Evolutionary conservation across 2,888 invertebrate genomes (phyloP).

Genomic region (Actias luna): DNA sequence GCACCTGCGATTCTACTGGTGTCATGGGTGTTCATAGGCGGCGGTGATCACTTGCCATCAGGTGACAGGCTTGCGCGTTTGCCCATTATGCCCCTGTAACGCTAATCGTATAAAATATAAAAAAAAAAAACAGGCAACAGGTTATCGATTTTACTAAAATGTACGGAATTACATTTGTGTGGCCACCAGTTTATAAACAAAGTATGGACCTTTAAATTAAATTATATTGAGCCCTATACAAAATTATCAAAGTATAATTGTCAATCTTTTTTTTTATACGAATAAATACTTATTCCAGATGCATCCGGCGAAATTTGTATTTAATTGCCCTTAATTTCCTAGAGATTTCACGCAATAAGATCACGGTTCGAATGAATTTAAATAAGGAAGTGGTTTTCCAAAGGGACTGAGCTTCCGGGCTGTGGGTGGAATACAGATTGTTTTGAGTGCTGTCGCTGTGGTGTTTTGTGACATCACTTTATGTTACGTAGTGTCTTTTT

Average conservation of each 20-base stretch:
- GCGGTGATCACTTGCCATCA: too few species aligned
- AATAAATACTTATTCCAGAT: constrained; percentile 11
- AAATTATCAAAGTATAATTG: background rate
- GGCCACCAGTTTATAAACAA: too few species aligned
- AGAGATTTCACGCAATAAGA: constrained; percentile 16
- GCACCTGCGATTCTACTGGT: too few species aligned
- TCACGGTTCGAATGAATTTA: constrained; percentile 20
- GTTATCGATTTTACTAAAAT: too few species aligned
- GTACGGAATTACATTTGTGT: too few species aligned
- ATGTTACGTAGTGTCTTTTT: background rate
- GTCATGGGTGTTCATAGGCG: too few species aligned
- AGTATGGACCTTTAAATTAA: too few species aligned
- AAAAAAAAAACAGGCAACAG: too few species aligned
- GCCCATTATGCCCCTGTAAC: too few species aligned
- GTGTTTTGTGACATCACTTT: background rate
- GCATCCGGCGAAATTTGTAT: constrained; percentile 14
- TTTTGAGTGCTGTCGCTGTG: constrained; percentile 12
- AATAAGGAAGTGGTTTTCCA: constrained; percentile 22
- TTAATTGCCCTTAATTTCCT: constrained; percentile 16
- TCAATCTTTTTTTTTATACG: background rate
- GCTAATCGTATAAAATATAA: too few species aligned
- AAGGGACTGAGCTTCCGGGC: constrained; percentile 7
- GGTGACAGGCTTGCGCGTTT: too few species aligned
- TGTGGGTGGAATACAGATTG: constrained; percentile 18
- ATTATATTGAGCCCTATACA: background rate